Evolutionary conservation across 2,797 vertebrate species (phyloP).

Genomic region (Xenentodon cancila): DNA sequence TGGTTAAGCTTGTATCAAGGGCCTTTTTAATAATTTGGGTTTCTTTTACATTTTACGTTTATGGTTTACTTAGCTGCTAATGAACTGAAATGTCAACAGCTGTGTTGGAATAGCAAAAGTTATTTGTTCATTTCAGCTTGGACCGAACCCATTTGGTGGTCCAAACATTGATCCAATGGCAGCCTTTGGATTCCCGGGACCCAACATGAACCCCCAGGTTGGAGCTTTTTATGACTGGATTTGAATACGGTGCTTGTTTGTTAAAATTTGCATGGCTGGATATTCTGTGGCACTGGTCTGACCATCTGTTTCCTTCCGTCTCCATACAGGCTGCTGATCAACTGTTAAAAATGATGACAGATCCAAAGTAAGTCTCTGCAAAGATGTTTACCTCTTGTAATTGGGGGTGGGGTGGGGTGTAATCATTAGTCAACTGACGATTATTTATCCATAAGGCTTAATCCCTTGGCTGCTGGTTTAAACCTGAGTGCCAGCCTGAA

Average conservation of each 20-base stretch:
- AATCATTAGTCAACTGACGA: background rate
- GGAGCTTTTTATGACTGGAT: background rate
- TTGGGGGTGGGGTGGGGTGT: background rate
- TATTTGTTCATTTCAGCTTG: slow-evolving; percentile 81
- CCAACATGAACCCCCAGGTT: slow-evolving; percentile 94
- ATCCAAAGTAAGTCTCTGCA: slow-evolving; percentile 92
- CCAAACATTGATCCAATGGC: slow-evolving; percentile 92
- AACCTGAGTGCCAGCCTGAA: slow-evolving; percentile 90
- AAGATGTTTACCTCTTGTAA: background rate
- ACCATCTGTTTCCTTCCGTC: background rate
- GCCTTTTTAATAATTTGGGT: no score
- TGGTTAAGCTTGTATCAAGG: no score
- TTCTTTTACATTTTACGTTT: no score
- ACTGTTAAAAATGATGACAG: slow-evolving; percentile 95
- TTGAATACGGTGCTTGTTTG: background rate
- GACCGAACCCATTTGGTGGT: slow-evolving; percentile 91
- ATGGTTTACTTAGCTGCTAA: no score
- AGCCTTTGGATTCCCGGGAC: slow-evolving; percentile 92
- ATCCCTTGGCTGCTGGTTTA: slow-evolving; percentile 92
- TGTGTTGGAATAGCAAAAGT: background rate
- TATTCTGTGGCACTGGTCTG: background rate
- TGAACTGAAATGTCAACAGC: no score
- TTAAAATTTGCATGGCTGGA: background rate
- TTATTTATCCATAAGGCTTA: slow-evolving; percentile 82
- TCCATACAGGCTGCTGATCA: slow-evolving; percentile 87